phyloP scores from a whole-genome alignment of 2,113 vertebrate species.

The Strix uralensis region DNA sequence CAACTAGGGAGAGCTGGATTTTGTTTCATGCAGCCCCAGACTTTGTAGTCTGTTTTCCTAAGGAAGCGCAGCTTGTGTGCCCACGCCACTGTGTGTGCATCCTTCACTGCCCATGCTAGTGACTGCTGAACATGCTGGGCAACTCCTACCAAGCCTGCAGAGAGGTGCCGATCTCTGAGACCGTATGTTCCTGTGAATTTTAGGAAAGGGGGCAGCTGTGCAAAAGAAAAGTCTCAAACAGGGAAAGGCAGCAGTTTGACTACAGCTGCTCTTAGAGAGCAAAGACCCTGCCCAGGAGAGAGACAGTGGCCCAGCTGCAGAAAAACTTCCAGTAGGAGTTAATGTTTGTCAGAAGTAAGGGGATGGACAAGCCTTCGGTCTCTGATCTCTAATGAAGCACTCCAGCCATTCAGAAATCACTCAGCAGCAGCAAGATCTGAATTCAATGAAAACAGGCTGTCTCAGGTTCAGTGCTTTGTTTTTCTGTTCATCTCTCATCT shows the following conservation, averaged over 20 bases:
- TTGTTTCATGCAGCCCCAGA: not conserved
- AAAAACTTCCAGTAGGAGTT: not conserved
- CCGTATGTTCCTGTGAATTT: not conserved
- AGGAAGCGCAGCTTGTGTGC: not conserved
- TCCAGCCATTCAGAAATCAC: not conserved
- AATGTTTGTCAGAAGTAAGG: not conserved
- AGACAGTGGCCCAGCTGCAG: not conserved
- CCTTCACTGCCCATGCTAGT: not conserved
- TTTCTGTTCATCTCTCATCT: not conserved
- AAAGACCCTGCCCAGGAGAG: not conserved
- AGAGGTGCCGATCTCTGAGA: not conserved
- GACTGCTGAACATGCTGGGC: not conserved
- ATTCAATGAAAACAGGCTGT: not conserved
- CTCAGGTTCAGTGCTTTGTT: not conserved
- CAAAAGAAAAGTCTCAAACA: not conserved
- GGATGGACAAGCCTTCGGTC: not conserved
- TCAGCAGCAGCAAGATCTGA: not conserved
- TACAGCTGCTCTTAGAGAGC: not conserved
- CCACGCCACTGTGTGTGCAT: not conserved
- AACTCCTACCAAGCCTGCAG: not conserved
- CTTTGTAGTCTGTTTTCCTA: not conserved
- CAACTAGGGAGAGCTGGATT: not conserved
- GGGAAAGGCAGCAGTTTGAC: not conserved
- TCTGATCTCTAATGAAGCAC: not conserved
- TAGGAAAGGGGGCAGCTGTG: not conserved